Evolutionary conservation across 2,888 invertebrate species (phyloP).

Genomic region (Nebria brevicollis): DNA sequence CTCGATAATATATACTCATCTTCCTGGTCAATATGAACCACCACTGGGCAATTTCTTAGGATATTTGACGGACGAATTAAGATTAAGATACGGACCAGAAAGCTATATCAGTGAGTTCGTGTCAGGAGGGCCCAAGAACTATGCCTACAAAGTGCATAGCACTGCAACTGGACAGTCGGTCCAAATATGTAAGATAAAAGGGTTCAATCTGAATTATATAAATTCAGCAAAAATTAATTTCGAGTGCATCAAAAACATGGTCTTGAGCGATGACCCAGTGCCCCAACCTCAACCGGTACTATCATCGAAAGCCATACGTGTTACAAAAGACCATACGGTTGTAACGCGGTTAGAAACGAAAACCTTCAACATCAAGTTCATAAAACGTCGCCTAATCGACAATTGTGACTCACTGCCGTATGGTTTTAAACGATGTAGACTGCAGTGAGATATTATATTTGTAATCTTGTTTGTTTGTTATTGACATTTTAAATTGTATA

Average conservation of each 20-base stretch:
- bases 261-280: not conserved
- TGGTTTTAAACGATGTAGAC: not conserved
- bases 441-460: too few species aligned
- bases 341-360: not conserved
- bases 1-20: slow-evolving; percentile 2
- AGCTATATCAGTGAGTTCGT: slow-evolving; percentile 10
- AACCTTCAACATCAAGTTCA: slow-evolving; percentile 21
- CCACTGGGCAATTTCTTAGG: slow-evolving; percentile 55
- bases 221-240: slow-evolving; percentile 45
- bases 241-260: slow-evolving; percentile 29
- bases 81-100: slow-evolving; percentile 51
- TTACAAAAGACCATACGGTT: not conserved
- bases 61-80: slow-evolving; percentile 57
- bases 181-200: slow-evolving; percentile 49
- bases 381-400: slow-evolving; percentile 16
- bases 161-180: slow-evolving; percentile 17
- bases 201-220: slow-evolving; percentile 46
- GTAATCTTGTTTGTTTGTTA: too few species aligned
- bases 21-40: slow-evolving; percentile 48
- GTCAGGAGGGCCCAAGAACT: too few species aligned
- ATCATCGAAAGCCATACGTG: too few species aligned
- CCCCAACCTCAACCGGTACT: not conserved
- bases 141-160: slow-evolving; percentile 42
- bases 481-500: too few species aligned
- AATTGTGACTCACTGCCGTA: slow-evolving; percentile 7